phyloP scores from a whole-genome alignment of 2,113 vertebrate genomes.

The Phyllostomus hastatus region DNA sequence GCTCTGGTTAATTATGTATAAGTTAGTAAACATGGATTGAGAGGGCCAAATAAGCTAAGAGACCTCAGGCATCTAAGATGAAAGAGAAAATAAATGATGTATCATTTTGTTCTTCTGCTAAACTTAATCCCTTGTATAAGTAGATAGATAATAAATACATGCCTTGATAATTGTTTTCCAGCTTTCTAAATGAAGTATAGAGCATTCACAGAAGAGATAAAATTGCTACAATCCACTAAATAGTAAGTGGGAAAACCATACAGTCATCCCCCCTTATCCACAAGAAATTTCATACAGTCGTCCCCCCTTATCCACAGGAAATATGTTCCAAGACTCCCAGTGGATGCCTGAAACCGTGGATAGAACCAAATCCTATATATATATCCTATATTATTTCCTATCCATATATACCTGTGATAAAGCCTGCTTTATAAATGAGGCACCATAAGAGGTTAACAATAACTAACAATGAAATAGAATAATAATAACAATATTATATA shows the following conservation, averaged over 20 bases:
- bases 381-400: not conserved
- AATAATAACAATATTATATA: not conserved
- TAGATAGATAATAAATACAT: not conserved
- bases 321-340: not conserved
- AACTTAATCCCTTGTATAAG: not conserved
- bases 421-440: not conserved
- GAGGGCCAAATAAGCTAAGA: not conserved
- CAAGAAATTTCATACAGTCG: not conserved
- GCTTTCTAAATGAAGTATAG: not conserved
- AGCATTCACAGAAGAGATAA: not conserved
- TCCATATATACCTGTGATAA: not conserved
- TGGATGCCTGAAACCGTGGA: not conserved
- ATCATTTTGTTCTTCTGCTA: not conserved
- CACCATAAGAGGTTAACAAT: not conserved
- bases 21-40: constrained; percentile 34
- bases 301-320: not conserved
- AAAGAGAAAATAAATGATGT: not conserved
- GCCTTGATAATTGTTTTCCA: not conserved
- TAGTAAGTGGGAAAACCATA: not conserved
- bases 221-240: not conserved
- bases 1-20: constrained; percentile 12
- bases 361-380: not conserved
- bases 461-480: not conserved
- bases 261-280: no score
- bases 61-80: not conserved